Conservation (phyloP, 35 echinoderm and acorn worm genomes). For the Ptychodera flava region DNA sequence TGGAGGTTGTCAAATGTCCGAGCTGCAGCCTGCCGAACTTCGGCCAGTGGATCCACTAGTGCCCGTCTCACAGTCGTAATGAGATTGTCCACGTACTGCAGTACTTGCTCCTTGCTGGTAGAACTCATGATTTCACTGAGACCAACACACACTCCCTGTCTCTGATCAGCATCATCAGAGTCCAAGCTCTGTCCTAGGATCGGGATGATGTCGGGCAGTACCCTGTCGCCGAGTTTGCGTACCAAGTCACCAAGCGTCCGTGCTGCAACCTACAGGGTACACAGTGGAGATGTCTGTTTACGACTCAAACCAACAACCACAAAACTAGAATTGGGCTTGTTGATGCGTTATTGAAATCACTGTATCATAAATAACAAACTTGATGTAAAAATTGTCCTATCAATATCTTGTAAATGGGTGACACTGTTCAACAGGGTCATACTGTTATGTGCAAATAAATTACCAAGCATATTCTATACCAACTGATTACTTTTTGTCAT, state of each 20-base stretch:
- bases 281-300: neutral
- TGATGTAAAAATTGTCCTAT: no score
- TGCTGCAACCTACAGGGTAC: slow-evolving; percentile 68
- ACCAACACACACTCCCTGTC: slow-evolving; percentile 93
- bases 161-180: slow-evolving; percentile 80
- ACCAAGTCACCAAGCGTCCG: slow-evolving; percentile 95
- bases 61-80: slow-evolving; percentile 87
- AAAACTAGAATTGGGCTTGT: no score
- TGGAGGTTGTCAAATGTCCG: slow-evolving; percentile 96
- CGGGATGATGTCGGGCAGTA: slow-evolving; percentile 88
- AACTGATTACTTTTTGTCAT: no score
- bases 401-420: no score
- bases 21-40: slow-evolving; percentile 70
- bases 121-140: slow-evolving; percentile 94
- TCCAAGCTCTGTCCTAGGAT: slow-evolving; percentile 85
- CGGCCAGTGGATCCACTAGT: slow-evolving; percentile 66
- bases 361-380: no score
- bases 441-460: no score
- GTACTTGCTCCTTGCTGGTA: slow-evolving; percentile 81
- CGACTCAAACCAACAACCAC: no score
- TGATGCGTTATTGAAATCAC: no score
- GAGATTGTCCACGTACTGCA: slow-evolving; percentile 72
- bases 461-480: no score
- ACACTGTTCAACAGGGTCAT: no score
- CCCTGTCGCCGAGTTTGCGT: slow-evolving; percentile 85